Conservation (phyloP, 1,140 invertebrate species). For the Drosophila takahashii region DNA sequence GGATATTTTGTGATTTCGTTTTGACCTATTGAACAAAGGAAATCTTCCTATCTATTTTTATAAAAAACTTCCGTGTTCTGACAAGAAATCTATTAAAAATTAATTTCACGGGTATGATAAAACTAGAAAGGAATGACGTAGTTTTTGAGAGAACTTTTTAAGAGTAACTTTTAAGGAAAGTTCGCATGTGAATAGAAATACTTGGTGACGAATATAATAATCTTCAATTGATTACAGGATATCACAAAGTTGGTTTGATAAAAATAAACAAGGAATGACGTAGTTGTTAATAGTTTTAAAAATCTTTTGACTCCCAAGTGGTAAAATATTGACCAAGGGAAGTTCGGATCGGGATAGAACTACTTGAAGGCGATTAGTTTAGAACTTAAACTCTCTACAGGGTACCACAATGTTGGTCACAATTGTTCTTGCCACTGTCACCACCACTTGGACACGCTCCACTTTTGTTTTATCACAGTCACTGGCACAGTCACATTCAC, state of each 20-base stretch:
- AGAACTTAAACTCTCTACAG: not conserved
- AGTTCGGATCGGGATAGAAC: not conserved
- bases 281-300: not conserved
- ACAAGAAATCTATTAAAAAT: too few relatives aligned
- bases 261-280: not conserved
- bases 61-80: too few relatives aligned
- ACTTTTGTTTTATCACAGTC: conserved; percentile 63
- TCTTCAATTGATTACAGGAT: too few relatives aligned
- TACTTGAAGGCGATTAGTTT: not conserved
- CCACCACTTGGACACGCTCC: conserved; percentile 39
- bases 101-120: not conserved
- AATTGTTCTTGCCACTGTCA: not conserved
- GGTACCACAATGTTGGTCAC: not conserved
- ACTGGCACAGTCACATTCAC: too few relatives aligned
- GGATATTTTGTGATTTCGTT: too few relatives aligned
- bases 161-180: too few relatives aligned
- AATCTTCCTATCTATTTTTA: too few relatives aligned
- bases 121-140: not conserved
- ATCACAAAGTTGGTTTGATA: not conserved
- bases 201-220: too few relatives aligned
- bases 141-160: too few relatives aligned
- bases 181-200: too few relatives aligned
- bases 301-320: not conserved
- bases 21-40: too few relatives aligned
- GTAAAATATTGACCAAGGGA: conserved; percentile 2